phyloP scores from a whole-genome alignment of 1,140 invertebrate species.

The Drosophila asahinai region DNA sequence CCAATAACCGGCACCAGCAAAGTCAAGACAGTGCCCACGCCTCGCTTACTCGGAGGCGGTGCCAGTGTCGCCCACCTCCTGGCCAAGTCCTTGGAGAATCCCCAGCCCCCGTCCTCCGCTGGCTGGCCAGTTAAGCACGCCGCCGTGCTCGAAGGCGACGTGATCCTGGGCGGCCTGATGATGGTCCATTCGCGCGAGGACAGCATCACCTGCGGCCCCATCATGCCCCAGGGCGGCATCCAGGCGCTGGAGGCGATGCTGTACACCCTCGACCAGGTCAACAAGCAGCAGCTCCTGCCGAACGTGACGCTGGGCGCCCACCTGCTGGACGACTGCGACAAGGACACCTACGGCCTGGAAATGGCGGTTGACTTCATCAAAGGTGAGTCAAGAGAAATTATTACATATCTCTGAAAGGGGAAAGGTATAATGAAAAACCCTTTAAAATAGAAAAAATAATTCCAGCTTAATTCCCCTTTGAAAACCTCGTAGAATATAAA shows the following conservation, averaged over 20 bases:
- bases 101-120: slow-evolving; percentile 26
- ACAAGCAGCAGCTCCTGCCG: slow-evolving; percentile 88
- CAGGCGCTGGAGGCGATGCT: slow-evolving; percentile 97
- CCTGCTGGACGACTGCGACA: slow-evolving; percentile 97
- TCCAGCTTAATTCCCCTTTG: background rate
- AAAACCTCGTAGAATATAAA: background rate
- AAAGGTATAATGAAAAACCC: no score
- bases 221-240: slow-evolving; percentile 97
- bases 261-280: slow-evolving; percentile 94
- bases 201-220: slow-evolving; percentile 92
- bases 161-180: slow-evolving; percentile 95
- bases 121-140: slow-evolving; percentile 94
- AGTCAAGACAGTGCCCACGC: slow-evolving; percentile 50
- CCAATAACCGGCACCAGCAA: slow-evolving; percentile 20
- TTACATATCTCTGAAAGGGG: background rate
- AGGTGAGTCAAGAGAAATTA: slow-evolving; percentile 88
- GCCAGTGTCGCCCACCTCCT: slow-evolving; percentile 35
- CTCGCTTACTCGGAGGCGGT: slow-evolving; percentile 30
- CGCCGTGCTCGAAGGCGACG: slow-evolving; percentile 93
- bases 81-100: slow-evolving; percentile 42
- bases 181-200: slow-evolving; percentile 98
- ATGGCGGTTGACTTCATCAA: slow-evolving; percentile 99
- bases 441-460: background rate
- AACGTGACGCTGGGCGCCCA: slow-evolving; percentile 94
- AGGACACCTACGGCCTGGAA: slow-evolving; percentile 97